A percentile compares a stretch with the other conserved stretches of the same genome.
These are phyloP conservation scores for Euphydryas editha DNA, from an alignment of 2,888 invertebrate species.

Conservation along the genomic window DNA sequence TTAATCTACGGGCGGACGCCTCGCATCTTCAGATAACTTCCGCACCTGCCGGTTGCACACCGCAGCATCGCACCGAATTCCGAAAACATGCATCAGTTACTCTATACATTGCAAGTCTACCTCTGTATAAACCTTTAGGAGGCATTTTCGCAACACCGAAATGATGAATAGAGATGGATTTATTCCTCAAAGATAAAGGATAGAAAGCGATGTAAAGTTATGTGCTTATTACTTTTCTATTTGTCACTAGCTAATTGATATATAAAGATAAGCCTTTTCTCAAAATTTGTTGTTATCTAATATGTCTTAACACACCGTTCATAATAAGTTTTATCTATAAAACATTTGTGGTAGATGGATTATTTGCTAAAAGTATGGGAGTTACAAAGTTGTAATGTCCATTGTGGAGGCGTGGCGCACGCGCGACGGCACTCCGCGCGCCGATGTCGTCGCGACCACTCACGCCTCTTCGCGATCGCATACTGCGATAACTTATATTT, in stretches of 20 bases:
- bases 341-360: conserved; percentile 38
- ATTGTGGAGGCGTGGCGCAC: conserved; percentile 63
- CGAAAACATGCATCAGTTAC: conserved; percentile 37
- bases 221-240: neutral
- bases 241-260: neutral
- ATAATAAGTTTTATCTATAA: neutral
- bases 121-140: conserved; percentile 13
- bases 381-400: conserved; percentile 44
- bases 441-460: conserved; percentile 66
- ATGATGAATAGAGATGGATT: neutral
- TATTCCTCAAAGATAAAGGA: neutral
- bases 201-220: neutral
- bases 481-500: conserved; percentile 48
- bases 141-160: neutral
- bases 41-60: conserved; percentile 47
- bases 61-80: conserved; percentile 51
- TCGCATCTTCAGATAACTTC: conserved; percentile 70
- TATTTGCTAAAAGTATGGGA: conserved; percentile 43
- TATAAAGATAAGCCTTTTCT: neutral
- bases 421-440: conserved; percentile 76
- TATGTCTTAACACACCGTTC: neutral
- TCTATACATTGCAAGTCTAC: conserved; percentile 10
- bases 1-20: conserved; percentile 61
- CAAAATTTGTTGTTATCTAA: neutral
- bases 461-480: conserved; percentile 61